Base-by-base conservation (phyloP, 2,888 invertebrate species). In the Tinea semifulvella region DNA sequence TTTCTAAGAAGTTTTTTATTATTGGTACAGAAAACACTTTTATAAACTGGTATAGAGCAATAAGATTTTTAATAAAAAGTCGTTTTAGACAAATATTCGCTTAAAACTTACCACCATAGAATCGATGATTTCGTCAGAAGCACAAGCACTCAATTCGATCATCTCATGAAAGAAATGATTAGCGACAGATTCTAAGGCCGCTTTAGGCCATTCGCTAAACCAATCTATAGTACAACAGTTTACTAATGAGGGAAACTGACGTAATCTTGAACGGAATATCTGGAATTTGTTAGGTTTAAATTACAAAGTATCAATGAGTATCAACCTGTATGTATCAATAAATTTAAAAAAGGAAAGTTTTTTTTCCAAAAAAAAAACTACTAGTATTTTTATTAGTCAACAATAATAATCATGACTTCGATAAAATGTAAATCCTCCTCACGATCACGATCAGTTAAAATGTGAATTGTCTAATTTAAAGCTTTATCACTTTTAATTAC, bases 181-280 rank as follows among this genome's bases (percentile, higher is more conserved):
- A 0, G 91, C 91, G n/a, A 91, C 90, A 55, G 94, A 94, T 81
- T 91, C 88, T 18, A 95, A 74, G 0, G 94, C 94, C 0, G 89
- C 85, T 55, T 89, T 87, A 0, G 94, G 94, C 94, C 94, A 95
- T 45, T 89, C 88, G 69, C 90, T 91, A 71, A 93, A 95, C 95
- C 95, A 96, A 69, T 96, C 94, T 53, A 95, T 94, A 2, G 95
- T 94, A 65, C 94, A 95, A 61, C 94, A 94, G 72, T 93, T 96
- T 22, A 95, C 92, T 26, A 96, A 71, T 0, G 94, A 94, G 0
- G 95, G 96, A 73, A 95, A 96, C 64, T 94, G 89, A 1, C 94
- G 83, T 3, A 96, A 84, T 1, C 91, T 84, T 0, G 89, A 88
- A 22, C 92, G 84, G 67, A 95, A 90, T 48, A 87, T 71, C 69